Conservation (phyloP, 2,888 invertebrate species). For the Pristionchus fissidentatus region DNA sequence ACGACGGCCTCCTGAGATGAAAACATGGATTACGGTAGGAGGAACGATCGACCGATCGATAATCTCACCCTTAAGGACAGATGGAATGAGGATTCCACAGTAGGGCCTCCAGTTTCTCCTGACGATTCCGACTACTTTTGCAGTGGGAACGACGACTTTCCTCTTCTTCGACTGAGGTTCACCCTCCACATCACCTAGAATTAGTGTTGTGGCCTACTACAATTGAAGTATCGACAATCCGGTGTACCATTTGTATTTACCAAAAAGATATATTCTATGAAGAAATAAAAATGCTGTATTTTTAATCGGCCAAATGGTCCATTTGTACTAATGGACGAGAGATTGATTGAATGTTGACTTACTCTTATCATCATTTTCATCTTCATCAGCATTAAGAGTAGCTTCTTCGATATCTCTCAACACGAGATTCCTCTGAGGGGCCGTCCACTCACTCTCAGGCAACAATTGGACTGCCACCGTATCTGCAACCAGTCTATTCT, state of each 20-base stretch:
- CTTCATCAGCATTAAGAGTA: slow-evolving; percentile 21
- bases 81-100: slow-evolving; percentile 91
- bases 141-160: slow-evolving; percentile 81
- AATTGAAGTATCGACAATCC: background rate
- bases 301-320: no score
- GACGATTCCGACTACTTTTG: slow-evolving; percentile 92
- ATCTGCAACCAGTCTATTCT: slow-evolving; percentile 80
- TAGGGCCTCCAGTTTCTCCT: slow-evolving; percentile 96
- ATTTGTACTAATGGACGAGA: no score
- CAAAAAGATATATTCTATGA: background rate
- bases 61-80: slow-evolving; percentile 57
- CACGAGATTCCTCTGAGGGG: slow-evolving; percentile 79
- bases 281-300: background rate
- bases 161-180: slow-evolving; percentile 59
- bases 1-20: slow-evolving; percentile 76
- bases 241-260: background rate
- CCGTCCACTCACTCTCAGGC: slow-evolving; percentile 90
- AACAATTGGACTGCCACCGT: slow-evolving; percentile 91
- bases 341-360: no score
- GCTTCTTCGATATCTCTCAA: slow-evolving; percentile 62
- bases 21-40: background rate
- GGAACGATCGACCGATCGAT: background rate
- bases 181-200: slow-evolving; percentile 55
- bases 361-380: background rate
- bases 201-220: no score